Evolutionary conservation across 1,140 invertebrate genomes (phyloP).

Genomic region (Pogonus chalceus): DNA sequence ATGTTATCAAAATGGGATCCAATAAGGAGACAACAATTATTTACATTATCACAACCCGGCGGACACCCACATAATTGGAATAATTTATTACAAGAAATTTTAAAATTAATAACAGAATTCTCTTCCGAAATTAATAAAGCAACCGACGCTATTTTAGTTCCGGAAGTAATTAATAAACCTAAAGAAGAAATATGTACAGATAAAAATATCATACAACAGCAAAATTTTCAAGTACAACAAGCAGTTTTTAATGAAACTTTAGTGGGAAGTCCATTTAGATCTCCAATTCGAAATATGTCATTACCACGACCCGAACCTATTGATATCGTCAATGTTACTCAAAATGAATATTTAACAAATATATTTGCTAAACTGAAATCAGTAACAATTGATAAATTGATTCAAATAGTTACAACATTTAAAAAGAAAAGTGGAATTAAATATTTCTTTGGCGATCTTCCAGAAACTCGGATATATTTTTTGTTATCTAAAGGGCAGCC

Average conservation of each 20-base stretch:
- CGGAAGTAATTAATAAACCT: not conserved
- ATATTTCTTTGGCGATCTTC: conserved; percentile 60
- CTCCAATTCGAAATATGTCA: not conserved
- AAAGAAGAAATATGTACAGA: not conserved
- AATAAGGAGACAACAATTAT: conserved; percentile 47
- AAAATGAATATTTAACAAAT: not conserved
- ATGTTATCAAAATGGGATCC: conserved; percentile 47
- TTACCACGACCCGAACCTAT: not conserved
- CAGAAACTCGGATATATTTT: conserved; percentile 52
- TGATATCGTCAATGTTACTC: not conserved
- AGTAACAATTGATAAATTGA: conserved; percentile 5
- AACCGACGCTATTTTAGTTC: conserved; percentile 34
- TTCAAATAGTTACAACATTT: conserved; percentile 21
- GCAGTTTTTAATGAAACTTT: not conserved
- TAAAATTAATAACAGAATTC: conserved; percentile 49
- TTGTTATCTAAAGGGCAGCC: conserved; percentile 53
- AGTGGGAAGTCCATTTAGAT: not conserved
- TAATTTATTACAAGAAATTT: conserved; percentile 47
- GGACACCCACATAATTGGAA: conserved; percentile 75
- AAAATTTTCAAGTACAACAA: not conserved
- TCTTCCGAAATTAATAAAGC: conserved; percentile 46
- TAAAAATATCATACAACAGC: not conserved
- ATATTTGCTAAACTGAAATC: not conserved
- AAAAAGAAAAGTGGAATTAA: conserved; percentile 50
- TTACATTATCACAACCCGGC: conserved; percentile 62